phyloP scores from a whole-genome alignment of 1,140 invertebrate genomes.

The Homarus americanus region DNA sequence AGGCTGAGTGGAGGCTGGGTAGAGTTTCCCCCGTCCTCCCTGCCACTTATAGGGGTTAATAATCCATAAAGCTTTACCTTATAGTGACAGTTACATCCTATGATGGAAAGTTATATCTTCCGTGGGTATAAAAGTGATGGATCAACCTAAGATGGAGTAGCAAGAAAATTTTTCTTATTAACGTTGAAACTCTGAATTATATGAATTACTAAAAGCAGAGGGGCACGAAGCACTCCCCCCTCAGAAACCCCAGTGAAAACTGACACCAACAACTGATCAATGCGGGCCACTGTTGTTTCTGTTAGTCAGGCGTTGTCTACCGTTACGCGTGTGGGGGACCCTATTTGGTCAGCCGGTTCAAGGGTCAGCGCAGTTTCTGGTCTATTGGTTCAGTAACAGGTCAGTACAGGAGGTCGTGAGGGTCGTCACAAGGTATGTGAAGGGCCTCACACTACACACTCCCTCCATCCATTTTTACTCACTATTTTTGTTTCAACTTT shows the following conservation, averaged over 20 bases:
- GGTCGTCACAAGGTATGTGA: not conserved
- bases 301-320: not conserved
- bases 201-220: not conserved
- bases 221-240: not conserved
- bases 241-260: not conserved
- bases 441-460: not conserved
- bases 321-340: not conserved
- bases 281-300: constrained; percentile 33
- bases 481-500: not conserved
- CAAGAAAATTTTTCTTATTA: not conserved
- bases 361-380: not conserved
- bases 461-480: not conserved
- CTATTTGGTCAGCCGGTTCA: constrained; percentile 23
- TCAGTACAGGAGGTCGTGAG: not conserved
- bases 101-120: too few species aligned
- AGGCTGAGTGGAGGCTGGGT: not conserved
- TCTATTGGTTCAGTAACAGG: not conserved
- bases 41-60: not conserved
- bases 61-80: too few species aligned
- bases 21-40: not conserved
- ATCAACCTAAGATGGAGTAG: not conserved
- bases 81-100: too few species aligned
- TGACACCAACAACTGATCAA: constrained; percentile 31
- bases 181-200: not conserved
- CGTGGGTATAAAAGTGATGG: too few species aligned